phyloP scores from a whole-genome alignment of 2,113 vertebrate species.

The Xenopus borealis region DNA sequence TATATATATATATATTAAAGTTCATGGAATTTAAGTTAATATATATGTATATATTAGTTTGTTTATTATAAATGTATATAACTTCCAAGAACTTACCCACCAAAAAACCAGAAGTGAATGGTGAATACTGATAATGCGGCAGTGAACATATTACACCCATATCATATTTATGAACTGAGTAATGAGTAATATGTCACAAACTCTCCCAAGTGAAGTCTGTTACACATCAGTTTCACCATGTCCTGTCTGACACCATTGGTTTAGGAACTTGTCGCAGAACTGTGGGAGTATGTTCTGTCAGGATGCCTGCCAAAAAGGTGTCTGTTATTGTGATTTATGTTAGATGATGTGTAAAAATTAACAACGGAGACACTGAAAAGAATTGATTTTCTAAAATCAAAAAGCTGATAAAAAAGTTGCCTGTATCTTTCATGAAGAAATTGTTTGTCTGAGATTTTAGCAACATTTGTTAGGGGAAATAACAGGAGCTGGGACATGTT shows the following conservation, averaged over 20 bases:
- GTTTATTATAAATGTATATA: too few species aligned
- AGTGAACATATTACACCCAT: constrained; percentile 18
- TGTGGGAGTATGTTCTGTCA: constrained; percentile 52
- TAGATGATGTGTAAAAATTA: constrained; percentile 14
- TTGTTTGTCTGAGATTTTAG: too few species aligned
- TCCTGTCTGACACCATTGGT: constrained; percentile 47
- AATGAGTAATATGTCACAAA: constrained; percentile 48
- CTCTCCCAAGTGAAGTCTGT: constrained; percentile 41
- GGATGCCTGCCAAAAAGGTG: constrained; percentile 53
- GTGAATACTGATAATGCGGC: neutral
- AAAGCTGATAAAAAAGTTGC: too few species aligned
- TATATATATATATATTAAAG: too few species aligned
- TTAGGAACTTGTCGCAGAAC: constrained; percentile 46
- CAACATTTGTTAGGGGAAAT: too few species aligned
- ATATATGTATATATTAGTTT: too few species aligned
- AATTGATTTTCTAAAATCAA: too few species aligned
- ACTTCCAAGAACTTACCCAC: too few species aligned
- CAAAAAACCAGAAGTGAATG: neutral
- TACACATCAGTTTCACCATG: constrained; percentile 35
- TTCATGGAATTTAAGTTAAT: too few species aligned
- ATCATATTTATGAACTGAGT: constrained; percentile 28
- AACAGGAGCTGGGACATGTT: too few species aligned
- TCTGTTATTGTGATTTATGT: neutral
- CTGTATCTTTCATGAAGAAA: too few species aligned
- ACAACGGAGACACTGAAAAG: too few species aligned